phyloP scores from a whole-genome alignment of 1,140 invertebrate species.

The Meloidogyne floridensis region DNA sequence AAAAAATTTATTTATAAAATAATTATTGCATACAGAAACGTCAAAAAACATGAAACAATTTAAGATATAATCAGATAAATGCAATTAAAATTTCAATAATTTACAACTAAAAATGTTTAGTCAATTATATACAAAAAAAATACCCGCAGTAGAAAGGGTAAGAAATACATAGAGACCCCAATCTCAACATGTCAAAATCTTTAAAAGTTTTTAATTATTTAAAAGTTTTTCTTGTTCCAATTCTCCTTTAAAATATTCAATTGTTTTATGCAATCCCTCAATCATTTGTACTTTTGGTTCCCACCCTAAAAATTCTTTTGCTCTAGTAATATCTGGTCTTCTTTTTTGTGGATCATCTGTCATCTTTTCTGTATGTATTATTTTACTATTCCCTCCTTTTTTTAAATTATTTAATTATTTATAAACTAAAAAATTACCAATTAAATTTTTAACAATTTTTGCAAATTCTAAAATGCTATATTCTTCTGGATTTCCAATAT shows the following conservation, averaged over 20 bases:
- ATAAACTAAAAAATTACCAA: slow-evolving; percentile 66
- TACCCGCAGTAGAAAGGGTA: background rate
- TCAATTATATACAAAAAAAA: background rate
- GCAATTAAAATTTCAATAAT: too few species aligned
- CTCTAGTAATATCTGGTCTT: slow-evolving; percentile 86
- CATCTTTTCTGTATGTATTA: slow-evolving; percentile 74
- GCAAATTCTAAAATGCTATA: slow-evolving; percentile 96
- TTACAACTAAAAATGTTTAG: too few species aligned
- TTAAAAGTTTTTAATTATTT: slow-evolving; percentile 2
- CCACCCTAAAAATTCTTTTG: slow-evolving; percentile 84
- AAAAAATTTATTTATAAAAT: too few species aligned
- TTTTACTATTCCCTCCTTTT: slow-evolving; percentile 78
- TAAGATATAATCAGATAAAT: too few species aligned
- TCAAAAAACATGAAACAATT: too few species aligned
- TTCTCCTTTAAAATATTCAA: slow-evolving; percentile 60
- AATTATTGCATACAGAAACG: too few species aligned
- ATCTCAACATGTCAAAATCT: background rate
- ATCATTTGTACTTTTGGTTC: slow-evolving; percentile 76
- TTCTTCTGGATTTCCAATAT: slow-evolving; percentile 96
- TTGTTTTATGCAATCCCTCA: slow-evolving; percentile 59
- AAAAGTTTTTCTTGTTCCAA: slow-evolving; percentile 45
- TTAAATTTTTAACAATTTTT: slow-evolving; percentile 79
- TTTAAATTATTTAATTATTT: slow-evolving; percentile 18
- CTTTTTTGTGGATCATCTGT: slow-evolving; percentile 89
- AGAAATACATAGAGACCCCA: background rate